Evolutionary conservation across 2,113 vertebrate genomes (phyloP), one percentile per base, ranked within the genome.

Genomic region (Peromyscus maniculatus): DNA sequence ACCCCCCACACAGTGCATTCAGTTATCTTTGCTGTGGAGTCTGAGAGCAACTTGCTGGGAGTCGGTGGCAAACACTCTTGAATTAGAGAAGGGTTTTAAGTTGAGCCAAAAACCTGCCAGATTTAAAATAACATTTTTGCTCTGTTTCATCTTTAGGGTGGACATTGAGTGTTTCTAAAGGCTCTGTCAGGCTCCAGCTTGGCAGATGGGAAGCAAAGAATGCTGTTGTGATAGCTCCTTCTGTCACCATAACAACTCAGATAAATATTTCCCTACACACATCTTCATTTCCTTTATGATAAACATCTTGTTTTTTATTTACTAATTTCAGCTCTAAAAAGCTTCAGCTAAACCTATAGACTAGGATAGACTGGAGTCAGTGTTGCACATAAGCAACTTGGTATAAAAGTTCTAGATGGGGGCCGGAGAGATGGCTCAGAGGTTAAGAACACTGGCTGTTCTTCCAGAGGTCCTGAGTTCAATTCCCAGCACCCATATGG

Each of bases 21-120:
- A 57, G 89, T 95, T 88, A 0, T 78, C 43, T 71, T 87, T 86
- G 74, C 95, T 92, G 3, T 80, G 33, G 89, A 93, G 46, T 91
- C 86, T 88, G 75, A 89, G 96, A 97, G 97, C 96, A 97, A 95
- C 66, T 92, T 21, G 43, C 89, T 91, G 91, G 82, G 95, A 95
- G 88, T 83, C 19, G 67, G 7, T 95, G 98, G 97, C 97, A 98
- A 91, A 97, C 84, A 15, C 28, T 93, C 84, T 93, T 93, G 98
- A 98, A 89, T 96, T 98, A 94, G 84, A 94, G 97, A 97, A 97
- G 83, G 91, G 97, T 98, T 98, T 98, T 88, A 97, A 98, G 97
- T 97, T 77, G 96, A 98, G 98, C 98, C 98, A 98, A 98, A 97
- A 98, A 97, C 97, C 97, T 96, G 82, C 98, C 98, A 98, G 95